Percentiles rank a stretch among this genome's conserved stretches.
These are phyloP conservation scores for Cepaea hortensis DNA, from an alignment of 2,888 invertebrate genomes.

Conservation along the genomic window DNA sequence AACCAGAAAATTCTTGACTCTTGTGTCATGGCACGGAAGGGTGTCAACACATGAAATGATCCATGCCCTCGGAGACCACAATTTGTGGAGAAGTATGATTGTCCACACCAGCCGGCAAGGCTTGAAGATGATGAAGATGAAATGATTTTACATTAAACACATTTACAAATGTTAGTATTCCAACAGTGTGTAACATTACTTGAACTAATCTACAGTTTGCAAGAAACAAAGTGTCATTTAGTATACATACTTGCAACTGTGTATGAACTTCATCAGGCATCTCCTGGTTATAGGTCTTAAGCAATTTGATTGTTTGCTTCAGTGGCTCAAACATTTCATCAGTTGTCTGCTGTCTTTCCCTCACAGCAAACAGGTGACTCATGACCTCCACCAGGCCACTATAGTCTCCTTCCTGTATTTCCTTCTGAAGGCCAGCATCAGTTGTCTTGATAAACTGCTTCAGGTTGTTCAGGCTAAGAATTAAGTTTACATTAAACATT, in stretches of 20 bases:
- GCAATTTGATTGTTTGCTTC: conserved; percentile 91
- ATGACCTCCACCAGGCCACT: conserved; percentile 92
- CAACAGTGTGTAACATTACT: too few species aligned
- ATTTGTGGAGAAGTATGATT: too few species aligned
- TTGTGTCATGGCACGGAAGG: too few species aligned
- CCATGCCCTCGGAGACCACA: too few species aligned
- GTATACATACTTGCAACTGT: conserved; percentile 74
- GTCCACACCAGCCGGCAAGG: too few species aligned
- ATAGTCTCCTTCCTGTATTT: conserved; percentile 92
- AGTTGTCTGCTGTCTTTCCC: conserved; percentile 89
- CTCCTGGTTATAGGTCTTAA: conserved; percentile 96
- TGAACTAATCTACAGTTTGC: background rate
- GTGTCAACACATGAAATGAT: too few species aligned
- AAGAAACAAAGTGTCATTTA: background rate
- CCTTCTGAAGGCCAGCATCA: conserved; percentile 88
- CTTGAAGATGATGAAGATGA: too few species aligned
- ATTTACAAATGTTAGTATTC: too few species aligned
- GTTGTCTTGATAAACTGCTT: conserved; percentile 91
- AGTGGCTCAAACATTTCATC: conserved; percentile 97
- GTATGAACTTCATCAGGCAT: conserved; percentile 97
- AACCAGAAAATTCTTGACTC: too few species aligned
- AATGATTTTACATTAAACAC: too few species aligned
- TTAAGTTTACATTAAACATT: background rate
- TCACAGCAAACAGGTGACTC: conserved; percentile 93
- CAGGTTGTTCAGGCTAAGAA: conserved; percentile 86